These are phyloP conservation scores for Ameiurus melas DNA, from an alignment of 2,113 vertebrate genomes.

Conservation along the genomic window DNA sequence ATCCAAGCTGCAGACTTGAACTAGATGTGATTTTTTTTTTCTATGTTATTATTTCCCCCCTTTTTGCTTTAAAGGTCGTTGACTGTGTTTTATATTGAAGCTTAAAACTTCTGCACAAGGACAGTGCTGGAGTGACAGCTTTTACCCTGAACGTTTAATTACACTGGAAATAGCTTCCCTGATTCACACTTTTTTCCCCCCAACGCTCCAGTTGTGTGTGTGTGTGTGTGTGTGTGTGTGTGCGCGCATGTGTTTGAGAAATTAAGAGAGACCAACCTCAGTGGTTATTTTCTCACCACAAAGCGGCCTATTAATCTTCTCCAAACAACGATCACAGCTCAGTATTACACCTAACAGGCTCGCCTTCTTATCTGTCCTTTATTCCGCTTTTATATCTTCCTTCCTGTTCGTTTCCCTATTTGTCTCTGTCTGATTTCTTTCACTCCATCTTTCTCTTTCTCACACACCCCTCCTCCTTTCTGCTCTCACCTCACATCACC, in stretches of 20 bases:
- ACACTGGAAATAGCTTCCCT: constrained; percentile 34
- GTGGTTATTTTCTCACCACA: constrained; percentile 35
- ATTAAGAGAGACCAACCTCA: background rate
- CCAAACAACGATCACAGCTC: constrained; percentile 41
- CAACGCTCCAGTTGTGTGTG: background rate
- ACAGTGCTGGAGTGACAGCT: constrained; percentile 19
- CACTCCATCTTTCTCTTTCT: background rate
- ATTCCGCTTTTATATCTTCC: background rate
- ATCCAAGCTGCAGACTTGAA: background rate
- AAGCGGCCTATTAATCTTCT: constrained; percentile 34
- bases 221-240: constrained; percentile 14
- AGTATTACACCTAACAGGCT: background rate
- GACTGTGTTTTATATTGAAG: background rate
- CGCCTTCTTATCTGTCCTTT: constrained; percentile 14
- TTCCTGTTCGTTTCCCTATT: background rate
- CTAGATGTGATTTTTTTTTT: background rate
- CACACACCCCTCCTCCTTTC: background rate
- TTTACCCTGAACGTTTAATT: constrained; percentile 3
- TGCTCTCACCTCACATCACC: constrained; percentile 15
- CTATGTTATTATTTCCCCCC: background rate
- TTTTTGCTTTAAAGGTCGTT: background rate
- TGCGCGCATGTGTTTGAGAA: background rate
- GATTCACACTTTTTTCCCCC: constrained; percentile 26
- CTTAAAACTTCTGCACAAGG: background rate
- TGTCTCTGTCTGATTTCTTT: constrained; percentile 19